phyloP scores from a whole-genome alignment of 1,140 invertebrate species.

The Oscheius sp. region DNA sequence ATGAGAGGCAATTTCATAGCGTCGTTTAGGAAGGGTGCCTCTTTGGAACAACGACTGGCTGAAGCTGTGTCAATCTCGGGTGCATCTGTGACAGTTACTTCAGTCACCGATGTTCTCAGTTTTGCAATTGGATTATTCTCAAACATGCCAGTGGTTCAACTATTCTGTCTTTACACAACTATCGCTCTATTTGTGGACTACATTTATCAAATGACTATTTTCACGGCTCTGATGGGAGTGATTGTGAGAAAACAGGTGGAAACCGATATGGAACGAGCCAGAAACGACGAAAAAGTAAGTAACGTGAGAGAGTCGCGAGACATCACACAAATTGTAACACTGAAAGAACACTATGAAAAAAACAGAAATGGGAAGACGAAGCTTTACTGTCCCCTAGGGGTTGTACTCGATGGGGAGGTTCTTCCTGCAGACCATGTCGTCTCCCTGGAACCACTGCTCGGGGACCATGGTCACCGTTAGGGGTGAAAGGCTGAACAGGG shows the following conservation, averaged over 20 bases:
- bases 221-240: constrained; percentile 47
- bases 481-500: too few relatives aligned
- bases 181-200: constrained; percentile 54
- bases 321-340: too few relatives aligned
- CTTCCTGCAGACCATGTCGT: too few relatives aligned
- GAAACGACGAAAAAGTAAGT: too few relatives aligned
- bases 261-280: constrained; percentile 27
- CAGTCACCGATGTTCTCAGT: constrained; percentile 52
- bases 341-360: too few relatives aligned
- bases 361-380: too few relatives aligned
- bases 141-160: constrained; percentile 53
- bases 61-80: constrained; percentile 56
- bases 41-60: constrained; percentile 46
- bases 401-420: too few relatives aligned
- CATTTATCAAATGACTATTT: constrained; percentile 56
- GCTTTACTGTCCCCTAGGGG: too few relatives aligned
- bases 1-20: neutral
- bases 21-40: constrained; percentile 40
- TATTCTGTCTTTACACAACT: constrained; percentile 56
- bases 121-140: constrained; percentile 57
- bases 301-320: too few relatives aligned
- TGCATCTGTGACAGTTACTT: constrained; percentile 55
- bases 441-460: too few relatives aligned
- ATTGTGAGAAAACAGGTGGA: constrained; percentile 47
- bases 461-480: too few relatives aligned